These are phyloP conservation scores for Drosophila mayri DNA, from an alignment of 1,140 invertebrate species.

Conservation along the genomic window DNA sequence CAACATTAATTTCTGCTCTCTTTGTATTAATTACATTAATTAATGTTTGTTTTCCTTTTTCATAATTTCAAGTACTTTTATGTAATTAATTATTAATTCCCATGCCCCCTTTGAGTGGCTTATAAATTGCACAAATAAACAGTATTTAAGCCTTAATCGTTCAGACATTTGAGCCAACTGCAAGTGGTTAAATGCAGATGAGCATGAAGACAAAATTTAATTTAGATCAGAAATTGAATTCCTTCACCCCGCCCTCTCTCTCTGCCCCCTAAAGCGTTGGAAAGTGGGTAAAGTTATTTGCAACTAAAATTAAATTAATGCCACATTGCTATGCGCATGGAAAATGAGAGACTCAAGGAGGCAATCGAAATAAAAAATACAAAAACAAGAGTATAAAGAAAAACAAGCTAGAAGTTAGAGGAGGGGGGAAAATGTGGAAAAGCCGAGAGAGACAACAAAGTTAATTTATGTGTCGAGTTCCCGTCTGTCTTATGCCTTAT, in stretches of 20 bases:
- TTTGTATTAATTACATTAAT: neutral
- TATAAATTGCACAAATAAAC: conserved; percentile 1
- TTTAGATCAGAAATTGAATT: conserved; percentile 21
- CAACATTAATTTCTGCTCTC: neutral
- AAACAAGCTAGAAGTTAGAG: neutral
- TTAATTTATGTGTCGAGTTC: conserved; percentile 64
- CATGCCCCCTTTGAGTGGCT: neutral
- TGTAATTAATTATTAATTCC: neutral
- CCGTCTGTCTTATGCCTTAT: conserved; percentile 21
- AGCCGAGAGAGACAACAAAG: conserved; percentile 40
- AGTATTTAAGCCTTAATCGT: conserved; percentile 13
- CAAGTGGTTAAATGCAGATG: conserved; percentile 11
- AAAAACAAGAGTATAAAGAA: neutral
- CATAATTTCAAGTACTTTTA: neutral
- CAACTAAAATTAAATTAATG: conserved; percentile 64
- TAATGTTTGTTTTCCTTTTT: neutral
- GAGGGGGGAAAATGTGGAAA: neutral
- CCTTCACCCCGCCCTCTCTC: neutral
- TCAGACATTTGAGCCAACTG: conserved; percentile 10
- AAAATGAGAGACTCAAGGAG: conserved; percentile 27
- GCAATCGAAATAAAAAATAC: conserved; percentile 28
- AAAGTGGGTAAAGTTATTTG: conserved; percentile 28
- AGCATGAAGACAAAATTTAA: conserved; percentile 11
- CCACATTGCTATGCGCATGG: conserved; percentile 57
- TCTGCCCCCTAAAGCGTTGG: neutral